A percentile compares a stretch with the other conserved stretches of the same genome.
Evolutionary conservation across 2,797 vertebrate genomes (phyloP).

Genomic region (Moxostoma hubbsi): DNA sequence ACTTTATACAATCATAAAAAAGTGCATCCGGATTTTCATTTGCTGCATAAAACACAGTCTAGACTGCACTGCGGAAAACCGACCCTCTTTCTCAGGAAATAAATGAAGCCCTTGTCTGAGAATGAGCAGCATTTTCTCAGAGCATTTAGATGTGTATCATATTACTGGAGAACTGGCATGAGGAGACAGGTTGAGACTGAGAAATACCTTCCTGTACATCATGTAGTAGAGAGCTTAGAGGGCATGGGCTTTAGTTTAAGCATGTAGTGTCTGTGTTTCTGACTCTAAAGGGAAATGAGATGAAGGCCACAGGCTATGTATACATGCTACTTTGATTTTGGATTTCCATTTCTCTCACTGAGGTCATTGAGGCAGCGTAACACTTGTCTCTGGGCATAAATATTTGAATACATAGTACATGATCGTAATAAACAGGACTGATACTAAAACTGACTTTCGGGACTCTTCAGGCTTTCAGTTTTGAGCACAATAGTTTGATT

Average conservation of each 20-base stretch:
- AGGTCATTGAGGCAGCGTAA: neutral
- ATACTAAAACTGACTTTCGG: no score
- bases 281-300: conserved; percentile 32
- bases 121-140: conserved; percentile 77
- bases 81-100: conserved; percentile 78
- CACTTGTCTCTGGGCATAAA: no score
- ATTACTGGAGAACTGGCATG: conserved; percentile 79
- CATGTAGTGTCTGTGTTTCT: conserved; percentile 25
- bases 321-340: conserved; percentile 19
- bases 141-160: conserved; percentile 77
- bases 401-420: no score
- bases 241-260: conserved; percentile 41
- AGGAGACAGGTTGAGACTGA: conserved; percentile 81
- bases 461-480: no score
- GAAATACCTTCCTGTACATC: conserved; percentile 79
- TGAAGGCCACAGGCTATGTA: conserved; percentile 27
- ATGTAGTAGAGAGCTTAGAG: conserved; percentile 55
- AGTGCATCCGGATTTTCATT: conserved; percentile 42
- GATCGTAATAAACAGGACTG: no score
- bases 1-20: conserved; percentile 5
- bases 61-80: conserved; percentile 64
- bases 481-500: no score
- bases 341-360: neutral
- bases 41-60: conserved; percentile 55
- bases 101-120: conserved; percentile 81